These are phyloP conservation scores for Pristionchus exspectatus DNA, from an alignment of 2,888 invertebrate species.

Conservation along the genomic window DNA sequence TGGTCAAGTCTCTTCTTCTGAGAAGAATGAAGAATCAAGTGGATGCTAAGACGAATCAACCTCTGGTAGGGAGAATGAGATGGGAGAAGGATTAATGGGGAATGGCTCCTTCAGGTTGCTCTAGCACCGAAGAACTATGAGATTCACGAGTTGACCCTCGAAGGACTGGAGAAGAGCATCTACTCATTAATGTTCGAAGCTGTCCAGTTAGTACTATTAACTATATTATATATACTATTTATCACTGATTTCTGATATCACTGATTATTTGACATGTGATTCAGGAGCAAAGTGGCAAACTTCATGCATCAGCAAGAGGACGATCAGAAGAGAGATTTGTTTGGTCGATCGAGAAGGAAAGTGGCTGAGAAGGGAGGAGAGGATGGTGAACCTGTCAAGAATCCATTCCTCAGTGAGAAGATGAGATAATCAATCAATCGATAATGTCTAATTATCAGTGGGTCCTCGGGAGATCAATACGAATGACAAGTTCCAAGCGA, in stretches of 20 bases:
- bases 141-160: slow-evolving; percentile 76
- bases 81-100: background rate
- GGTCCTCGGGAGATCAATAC: slow-evolving; percentile 61
- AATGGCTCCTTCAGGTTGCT: slow-evolving; percentile 64
- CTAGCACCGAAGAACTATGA: slow-evolving; percentile 75
- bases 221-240: too few species aligned
- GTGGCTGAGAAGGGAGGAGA: slow-evolving; percentile 54
- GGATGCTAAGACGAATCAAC: slow-evolving; percentile 77
- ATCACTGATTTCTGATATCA: background rate
- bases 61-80: slow-evolving; percentile 56
- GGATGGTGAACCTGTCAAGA: slow-evolving; percentile 60
- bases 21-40: slow-evolving; percentile 90
- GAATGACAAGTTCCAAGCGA: slow-evolving; percentile 61
- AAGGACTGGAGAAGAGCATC: slow-evolving; percentile 76
- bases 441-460: slow-evolving; percentile 53
- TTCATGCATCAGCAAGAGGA: slow-evolving; percentile 78
- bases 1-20: slow-evolving; percentile 90
- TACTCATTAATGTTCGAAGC: slow-evolving; percentile 77
- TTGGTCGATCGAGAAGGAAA: slow-evolving; percentile 56
- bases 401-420: slow-evolving; percentile 65
- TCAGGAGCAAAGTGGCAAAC: slow-evolving; percentile 78
- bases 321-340: slow-evolving; percentile 54
- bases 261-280: slow-evolving; percentile 43
- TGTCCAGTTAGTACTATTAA: slow-evolving; percentile 62
- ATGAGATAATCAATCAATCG: background rate